A percentile compares a stretch with the other conserved stretches of the same genome.
These are phyloP conservation scores for Calonectris borealis DNA, from an alignment of 2,113 vertebrate species.

Conservation along the genomic window DNA sequence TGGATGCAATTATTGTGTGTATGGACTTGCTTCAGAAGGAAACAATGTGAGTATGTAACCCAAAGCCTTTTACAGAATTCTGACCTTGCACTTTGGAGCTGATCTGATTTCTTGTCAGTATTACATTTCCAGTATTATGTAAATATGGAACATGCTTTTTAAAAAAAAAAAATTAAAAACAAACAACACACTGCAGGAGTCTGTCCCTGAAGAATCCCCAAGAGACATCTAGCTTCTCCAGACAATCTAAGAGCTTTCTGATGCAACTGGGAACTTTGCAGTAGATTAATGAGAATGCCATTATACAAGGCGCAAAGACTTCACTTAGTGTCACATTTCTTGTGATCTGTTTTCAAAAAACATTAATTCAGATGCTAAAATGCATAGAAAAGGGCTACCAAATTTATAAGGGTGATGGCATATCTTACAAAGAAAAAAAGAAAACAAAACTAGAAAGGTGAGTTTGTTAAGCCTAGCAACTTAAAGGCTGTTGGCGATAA, in stretches of 20 bases:
- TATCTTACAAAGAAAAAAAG: neutral
- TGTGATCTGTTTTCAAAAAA: neutral
- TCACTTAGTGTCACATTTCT: neutral
- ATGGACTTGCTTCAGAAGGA: slow-evolving; percentile 92
- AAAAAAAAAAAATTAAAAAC: neutral
- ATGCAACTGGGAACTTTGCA: neutral
- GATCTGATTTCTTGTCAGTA: neutral
- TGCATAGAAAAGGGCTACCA: neutral
- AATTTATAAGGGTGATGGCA: neutral
- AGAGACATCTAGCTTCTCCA: neutral
- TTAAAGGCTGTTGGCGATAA: neutral
- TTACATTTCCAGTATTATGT: neutral
- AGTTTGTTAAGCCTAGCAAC: neutral
- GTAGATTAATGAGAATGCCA: neutral
- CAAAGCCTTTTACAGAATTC: neutral
- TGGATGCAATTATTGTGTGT: slow-evolving; percentile 93
- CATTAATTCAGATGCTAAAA: neutral
- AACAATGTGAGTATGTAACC: slow-evolving; percentile 79
- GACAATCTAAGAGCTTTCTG: neutral
- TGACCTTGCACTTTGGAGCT: neutral
- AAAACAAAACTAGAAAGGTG: neutral
- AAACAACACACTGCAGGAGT: neutral
- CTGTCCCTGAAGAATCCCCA: neutral
- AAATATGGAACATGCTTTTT: neutral
- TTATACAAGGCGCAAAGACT: neutral